Percentiles rank a stretch among this genome's conserved stretches.
Evolutionary conservation across 1,140 invertebrate genomes (phyloP).

Genomic region (Lethocerus indicus): DNA sequence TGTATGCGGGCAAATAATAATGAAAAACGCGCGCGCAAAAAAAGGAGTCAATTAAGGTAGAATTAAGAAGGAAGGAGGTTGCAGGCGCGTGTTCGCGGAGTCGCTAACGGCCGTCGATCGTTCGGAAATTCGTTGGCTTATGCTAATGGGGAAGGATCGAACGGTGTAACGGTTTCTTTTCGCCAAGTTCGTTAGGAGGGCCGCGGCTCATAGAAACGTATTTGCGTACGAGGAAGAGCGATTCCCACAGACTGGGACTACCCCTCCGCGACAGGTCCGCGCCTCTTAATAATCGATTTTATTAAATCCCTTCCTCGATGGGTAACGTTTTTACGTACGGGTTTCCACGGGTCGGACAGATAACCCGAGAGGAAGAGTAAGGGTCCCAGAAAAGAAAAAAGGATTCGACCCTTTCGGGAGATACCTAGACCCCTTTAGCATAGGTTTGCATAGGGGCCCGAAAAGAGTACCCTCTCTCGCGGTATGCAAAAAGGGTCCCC

Average conservation of each 20-base stretch:
- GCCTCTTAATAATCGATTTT: constrained; percentile 10
- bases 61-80: no score
- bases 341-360: not conserved
- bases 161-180: no score
- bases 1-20: no score
- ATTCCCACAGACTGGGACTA: constrained; percentile 6
- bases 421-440: not conserved
- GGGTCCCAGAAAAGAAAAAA: constrained; percentile 4
- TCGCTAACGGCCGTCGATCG: no score
- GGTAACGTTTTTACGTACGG: constrained; percentile 4
- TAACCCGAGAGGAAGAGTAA: not conserved
- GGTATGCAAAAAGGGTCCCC: constrained; percentile 7
- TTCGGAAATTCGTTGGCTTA: no score
- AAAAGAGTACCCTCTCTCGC: not conserved
- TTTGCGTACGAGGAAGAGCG: constrained; percentile 3
- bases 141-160: no score
- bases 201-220: not conserved
- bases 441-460: constrained; percentile 3
- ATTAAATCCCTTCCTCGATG: constrained; percentile 7
- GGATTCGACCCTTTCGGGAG: not conserved
- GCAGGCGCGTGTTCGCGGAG: no score
- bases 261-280: not conserved
- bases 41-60: no score
- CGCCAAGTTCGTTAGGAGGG: no score
- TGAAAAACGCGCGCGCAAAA: no score